Conservation (phyloP, 2,113 vertebrate genomes). For the Arizona elegans region DNA sequence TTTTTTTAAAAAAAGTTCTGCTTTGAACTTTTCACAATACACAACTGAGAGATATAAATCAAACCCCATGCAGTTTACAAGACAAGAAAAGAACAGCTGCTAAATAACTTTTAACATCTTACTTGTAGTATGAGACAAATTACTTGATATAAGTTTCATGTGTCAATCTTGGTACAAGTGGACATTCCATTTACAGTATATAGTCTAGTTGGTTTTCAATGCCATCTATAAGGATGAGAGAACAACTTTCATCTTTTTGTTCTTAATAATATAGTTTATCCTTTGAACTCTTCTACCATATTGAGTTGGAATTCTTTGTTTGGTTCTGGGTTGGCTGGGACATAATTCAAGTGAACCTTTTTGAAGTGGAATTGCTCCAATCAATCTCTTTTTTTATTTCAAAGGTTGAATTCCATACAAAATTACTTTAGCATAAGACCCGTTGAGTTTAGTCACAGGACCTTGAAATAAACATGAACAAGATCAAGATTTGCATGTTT, state of each 20-base stretch:
- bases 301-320: background rate
- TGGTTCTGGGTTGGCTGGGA: background rate
- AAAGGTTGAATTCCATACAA: background rate
- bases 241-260: background rate
- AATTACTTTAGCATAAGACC: background rate
- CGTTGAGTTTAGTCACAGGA: background rate
- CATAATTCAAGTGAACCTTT: background rate
- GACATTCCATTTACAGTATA: background rate
- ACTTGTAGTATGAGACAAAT: background rate
- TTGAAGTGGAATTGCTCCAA: background rate
- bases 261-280: background rate
- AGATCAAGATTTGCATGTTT: background rate
- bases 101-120: slow-evolving; percentile 14
- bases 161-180: background rate
- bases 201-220: background rate
- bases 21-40: slow-evolving; percentile 11
- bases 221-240: background rate
- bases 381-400: background rate
- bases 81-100: slow-evolving; percentile 14
- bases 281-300: background rate
- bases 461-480: background rate
- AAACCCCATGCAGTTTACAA: background rate
- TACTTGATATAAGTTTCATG: background rate
- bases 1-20: background rate
- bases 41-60: slow-evolving; percentile 1